Evolutionary conservation across 2,113 vertebrate species (phyloP).

Genomic region (Clarias batrachus): DNA sequence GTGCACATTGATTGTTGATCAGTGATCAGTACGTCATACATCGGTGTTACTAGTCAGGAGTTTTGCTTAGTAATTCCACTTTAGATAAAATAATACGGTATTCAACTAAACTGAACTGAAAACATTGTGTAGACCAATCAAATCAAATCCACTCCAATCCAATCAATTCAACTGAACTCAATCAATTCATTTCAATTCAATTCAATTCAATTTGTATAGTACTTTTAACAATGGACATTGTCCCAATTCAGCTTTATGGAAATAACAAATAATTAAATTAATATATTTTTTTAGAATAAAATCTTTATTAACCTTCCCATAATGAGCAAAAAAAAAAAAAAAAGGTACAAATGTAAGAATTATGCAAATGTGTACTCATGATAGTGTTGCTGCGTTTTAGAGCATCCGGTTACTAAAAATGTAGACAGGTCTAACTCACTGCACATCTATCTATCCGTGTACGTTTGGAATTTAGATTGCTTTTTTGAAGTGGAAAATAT

Average conservation of each 20-base stretch:
- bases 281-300: too few relatives aligned
- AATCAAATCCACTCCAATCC: not conserved
- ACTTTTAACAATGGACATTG: too few relatives aligned
- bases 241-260: too few relatives aligned
- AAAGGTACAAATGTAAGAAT: not conserved
- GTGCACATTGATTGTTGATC: too few relatives aligned
- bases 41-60: not conserved
- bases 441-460: conserved; percentile 26
- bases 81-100: too few relatives aligned
- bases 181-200: not conserved
- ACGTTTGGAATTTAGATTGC: conserved; percentile 39
- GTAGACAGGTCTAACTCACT: not conserved
- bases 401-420: conserved; percentile 1
- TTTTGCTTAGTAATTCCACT: not conserved
- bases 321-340: not conserved
- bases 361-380: conserved; percentile 31
- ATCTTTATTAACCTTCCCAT: too few relatives aligned
- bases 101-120: not conserved
- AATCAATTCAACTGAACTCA: too few relatives aligned
- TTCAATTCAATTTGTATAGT: too few relatives aligned
- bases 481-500: not conserved
- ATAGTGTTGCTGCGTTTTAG: conserved; percentile 22
- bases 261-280: too few relatives aligned
- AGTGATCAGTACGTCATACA: not conserved
- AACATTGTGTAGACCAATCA: not conserved